A percentile compares a stretch with the other conserved stretches of the same genome.
phyloP scores from a whole-genome alignment of 2,113 vertebrate genomes.

The Coptodon rendalli region DNA sequence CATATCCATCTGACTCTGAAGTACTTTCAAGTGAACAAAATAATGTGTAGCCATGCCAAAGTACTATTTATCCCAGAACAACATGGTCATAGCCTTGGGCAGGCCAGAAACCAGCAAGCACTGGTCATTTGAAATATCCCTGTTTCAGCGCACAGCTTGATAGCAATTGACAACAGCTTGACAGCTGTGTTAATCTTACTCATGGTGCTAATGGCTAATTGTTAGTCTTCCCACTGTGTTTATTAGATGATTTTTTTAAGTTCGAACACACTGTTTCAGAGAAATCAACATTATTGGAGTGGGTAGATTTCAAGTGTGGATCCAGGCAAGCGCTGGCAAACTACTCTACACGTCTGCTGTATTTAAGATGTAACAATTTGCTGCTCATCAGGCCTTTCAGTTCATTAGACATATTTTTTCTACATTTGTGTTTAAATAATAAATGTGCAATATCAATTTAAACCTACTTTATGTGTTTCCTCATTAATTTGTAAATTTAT shows the following conservation, averaged over 20 bases:
- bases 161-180: background rate
- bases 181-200: background rate
- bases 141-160: background rate
- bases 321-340: background rate
- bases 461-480: background rate
- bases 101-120: background rate
- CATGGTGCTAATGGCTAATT: background rate
- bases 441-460: background rate
- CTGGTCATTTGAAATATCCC: background rate
- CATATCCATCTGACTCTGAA: background rate
- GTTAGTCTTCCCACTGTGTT: background rate
- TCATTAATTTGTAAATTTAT: background rate
- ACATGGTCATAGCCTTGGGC: background rate
- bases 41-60: background rate
- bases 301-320: background rate
- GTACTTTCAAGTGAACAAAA: background rate
- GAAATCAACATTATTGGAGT: background rate
- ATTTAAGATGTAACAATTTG: background rate
- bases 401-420: background rate
- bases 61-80: background rate
- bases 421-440: background rate
- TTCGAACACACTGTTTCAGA: background rate
- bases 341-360: background rate
- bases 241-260: background rate
- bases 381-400: background rate